Conservation (phyloP, 2,888 invertebrate genomes). For the Celastrina argiolus region DNA sequence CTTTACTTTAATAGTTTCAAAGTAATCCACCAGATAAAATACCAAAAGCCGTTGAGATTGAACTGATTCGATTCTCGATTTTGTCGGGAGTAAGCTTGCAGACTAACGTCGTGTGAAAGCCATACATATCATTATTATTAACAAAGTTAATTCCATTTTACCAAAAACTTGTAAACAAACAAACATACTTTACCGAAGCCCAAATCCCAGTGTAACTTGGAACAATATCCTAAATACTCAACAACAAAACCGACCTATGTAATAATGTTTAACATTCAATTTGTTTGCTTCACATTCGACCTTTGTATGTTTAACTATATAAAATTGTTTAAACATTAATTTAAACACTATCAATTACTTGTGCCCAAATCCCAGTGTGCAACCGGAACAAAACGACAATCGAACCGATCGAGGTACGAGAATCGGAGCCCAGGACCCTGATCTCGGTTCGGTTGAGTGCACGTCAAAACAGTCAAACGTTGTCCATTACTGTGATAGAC, state of each 20-base stretch:
- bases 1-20: too few relatives aligned
- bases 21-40: too few relatives aligned
- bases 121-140: too few relatives aligned
- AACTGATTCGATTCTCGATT: too few relatives aligned
- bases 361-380: too few relatives aligned
- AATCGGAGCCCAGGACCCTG: too few relatives aligned
- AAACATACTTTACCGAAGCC: neutral
- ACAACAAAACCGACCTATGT: neutral
- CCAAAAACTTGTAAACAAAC: neutral
- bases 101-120: too few relatives aligned
- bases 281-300: neutral
- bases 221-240: neutral
- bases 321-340: neutral
- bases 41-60: too few relatives aligned
- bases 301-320: neutral
- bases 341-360: neutral
- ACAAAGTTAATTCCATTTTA: neutral
- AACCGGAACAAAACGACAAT: too few relatives aligned
- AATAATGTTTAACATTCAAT: neutral
- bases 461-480: neutral
- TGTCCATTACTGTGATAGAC: neutral
- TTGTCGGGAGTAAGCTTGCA: too few relatives aligned
- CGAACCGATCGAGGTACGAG: too few relatives aligned
- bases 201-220: neutral
- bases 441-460: neutral